These are phyloP conservation scores for Ia io DNA, from an alignment of 2,113 vertebrate species.

Conservation along the genomic window DNA sequence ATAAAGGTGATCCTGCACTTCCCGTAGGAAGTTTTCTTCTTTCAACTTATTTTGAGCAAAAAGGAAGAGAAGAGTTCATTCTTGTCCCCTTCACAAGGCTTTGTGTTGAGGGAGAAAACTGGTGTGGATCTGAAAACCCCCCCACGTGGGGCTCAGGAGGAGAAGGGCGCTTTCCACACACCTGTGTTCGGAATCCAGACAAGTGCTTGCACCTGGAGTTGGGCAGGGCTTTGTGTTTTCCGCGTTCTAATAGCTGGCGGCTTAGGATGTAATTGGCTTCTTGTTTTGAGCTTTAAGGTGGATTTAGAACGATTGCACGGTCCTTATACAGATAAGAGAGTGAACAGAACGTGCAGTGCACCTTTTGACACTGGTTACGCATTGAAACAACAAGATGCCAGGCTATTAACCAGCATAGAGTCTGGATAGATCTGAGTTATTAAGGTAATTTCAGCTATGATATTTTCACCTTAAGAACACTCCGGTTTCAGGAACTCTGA, in stretches of 20 bases:
- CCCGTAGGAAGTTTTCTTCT: constrained; percentile 6
- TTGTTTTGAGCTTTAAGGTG: background rate
- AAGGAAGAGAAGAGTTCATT: background rate
- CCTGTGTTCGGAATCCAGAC: background rate
- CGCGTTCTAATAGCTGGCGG: background rate
- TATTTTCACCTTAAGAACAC: background rate
- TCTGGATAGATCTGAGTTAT: background rate
- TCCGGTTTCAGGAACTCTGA: background rate
- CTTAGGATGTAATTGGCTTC: background rate
- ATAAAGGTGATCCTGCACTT: constrained; percentile 16
- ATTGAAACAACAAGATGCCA: background rate
- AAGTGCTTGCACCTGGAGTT: background rate
- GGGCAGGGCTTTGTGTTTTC: constrained; percentile 15
- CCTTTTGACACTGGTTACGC: background rate
- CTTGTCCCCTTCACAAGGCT: background rate
- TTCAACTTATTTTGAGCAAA: background rate
- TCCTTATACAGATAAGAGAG: background rate
- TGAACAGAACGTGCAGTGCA: background rate
- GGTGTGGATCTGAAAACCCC: background rate
- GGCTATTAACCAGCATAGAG: background rate
- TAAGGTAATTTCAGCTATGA: background rate
- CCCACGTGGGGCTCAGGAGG: background rate
- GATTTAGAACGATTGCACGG: background rate
- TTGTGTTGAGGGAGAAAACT: background rate
- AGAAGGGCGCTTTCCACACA: background rate